Conservation (phyloP, 2,113 vertebrate species). For the Cromileptes altivelis region DNA sequence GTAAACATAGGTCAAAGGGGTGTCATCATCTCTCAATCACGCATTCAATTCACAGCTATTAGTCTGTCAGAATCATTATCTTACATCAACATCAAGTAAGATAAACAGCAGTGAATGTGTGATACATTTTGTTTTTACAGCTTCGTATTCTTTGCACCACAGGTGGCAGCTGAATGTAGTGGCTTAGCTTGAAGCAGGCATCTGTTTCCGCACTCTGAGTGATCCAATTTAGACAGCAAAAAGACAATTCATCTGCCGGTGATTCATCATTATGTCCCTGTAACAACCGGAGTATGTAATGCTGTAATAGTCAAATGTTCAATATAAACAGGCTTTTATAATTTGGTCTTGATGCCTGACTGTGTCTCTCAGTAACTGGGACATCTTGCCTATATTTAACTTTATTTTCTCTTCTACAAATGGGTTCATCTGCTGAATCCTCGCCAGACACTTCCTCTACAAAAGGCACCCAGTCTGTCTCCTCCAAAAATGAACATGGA, state of each 20-base stretch:
- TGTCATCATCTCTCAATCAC: not conserved
- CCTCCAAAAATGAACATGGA: not conserved
- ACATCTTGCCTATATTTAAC: constrained; percentile 53
- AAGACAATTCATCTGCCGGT: constrained; percentile 40
- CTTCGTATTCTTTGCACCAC: not conserved
- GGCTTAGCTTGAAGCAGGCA: constrained; percentile 19
- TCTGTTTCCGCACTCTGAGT: constrained; percentile 29
- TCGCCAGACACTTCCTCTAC: constrained; percentile 16
- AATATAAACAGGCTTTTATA: constrained; percentile 39
- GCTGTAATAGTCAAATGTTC: constrained; percentile 34
- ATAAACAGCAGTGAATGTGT: not conserved
- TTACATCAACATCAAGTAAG: not conserved
- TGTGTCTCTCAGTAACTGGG: constrained; percentile 53
- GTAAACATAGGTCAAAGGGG: not conserved
- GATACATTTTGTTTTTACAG: not conserved
- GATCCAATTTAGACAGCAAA: constrained; percentile 15
- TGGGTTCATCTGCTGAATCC: constrained; percentile 44
- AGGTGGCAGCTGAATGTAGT: constrained; percentile 27
- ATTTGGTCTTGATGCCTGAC: constrained; percentile 38
- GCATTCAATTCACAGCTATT: not conserved
- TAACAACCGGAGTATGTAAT: constrained; percentile 65
- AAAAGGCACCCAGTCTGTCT: constrained; percentile 13
- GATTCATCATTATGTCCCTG: constrained; percentile 65
- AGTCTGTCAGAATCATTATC: not conserved
- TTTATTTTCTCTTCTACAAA: constrained; percentile 17